Base-by-base conservation (phyloP, 2,888 invertebrate species). In the Drosophila macrospina region DNA sequence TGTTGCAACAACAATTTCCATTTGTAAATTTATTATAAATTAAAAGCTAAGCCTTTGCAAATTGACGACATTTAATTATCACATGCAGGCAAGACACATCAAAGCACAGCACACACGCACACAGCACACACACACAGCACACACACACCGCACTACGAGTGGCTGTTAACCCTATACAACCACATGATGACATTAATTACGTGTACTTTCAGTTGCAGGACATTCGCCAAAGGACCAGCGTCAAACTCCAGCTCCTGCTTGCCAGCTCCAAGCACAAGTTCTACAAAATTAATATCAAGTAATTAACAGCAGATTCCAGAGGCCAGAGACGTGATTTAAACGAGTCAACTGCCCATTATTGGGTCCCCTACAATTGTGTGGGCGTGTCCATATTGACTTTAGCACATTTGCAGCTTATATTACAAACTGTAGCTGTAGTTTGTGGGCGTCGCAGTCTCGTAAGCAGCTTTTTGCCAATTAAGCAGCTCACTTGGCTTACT, bases 241-340 rank as follows among this genome's bases (percentile, higher is more conserved):
- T 28, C 2, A 16, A 15, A 26, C 41, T 30, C 26, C 32, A 5
- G 11, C 8, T n/a, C 10, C 11, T 10, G 10, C 10, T 15, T 10
- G 10, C 10, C 11, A 24, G 16, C 54, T 28, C 13, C 11, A 37
- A 39, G 51, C 36, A 41, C 41, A 74, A 69, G 45, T 74, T 74
- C 74, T 85, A 82, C 82, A 90, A 91, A 91, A 91, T 91, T 91
- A 91, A 91, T 91, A 91, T 88, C 86, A 73, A 83, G 89, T 90
- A 91, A 91, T 91, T 91, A 91, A 91, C 86, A 83, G 82, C 82
- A 89, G 86, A 55, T 90, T 91, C 47, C 83, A 80, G 82, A 76
- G 73, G 61, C 71, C 68, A 60, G 44, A 52, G 73, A 76, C 66
- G 82, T 89, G 91, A 90, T 90, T 91, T 87, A 85, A 81, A 59